Base-by-base conservation (phyloP, 2,888 invertebrate species). In the Atherix ibis region DNA sequence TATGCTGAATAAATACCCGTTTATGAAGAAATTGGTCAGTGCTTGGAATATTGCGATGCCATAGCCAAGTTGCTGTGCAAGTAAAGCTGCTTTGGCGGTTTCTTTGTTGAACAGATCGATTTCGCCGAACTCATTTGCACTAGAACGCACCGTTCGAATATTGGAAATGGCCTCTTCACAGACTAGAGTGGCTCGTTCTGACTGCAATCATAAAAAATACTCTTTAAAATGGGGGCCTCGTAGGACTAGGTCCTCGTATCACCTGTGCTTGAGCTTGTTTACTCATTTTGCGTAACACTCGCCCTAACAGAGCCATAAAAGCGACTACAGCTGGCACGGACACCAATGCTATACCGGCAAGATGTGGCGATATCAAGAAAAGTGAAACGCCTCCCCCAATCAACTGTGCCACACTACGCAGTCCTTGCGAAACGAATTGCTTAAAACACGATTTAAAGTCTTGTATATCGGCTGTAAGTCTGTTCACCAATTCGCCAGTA, bases 381-480 rank as follows among this genome's bases (percentile, higher is more conserved):
- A 97, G 58, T 12, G 59, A 61, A 14, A 60, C 48, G 6, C 51
- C 48, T 27, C 62, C 62, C 12, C 61, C 62, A 2, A 69, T 51
- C 40, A 91, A 81, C 70, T 94, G 94, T 1, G 92, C 81, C 4
- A 70, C 58, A 30, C 89, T 87, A 37, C 89, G 67, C 18, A 97
- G 58, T 2, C 95, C 95, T 49, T 92, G 92, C 2, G 94, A 85
- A 29, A 97, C 76, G 16, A 83, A 82, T 50, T 83, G 76, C 56
- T 97, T 97, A 54, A 97, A 95, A 2, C 87, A 82, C 47, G 92
- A 89, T 62, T 97, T 97, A 56, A 97, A 95, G 52, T 95, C 94
- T 56, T 97, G 94, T 6, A 95, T 78, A 62, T 97, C 95, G 29
- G 81, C 74, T 17, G 92, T 92, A 41, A 95, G 63, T 47, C 89